Conservation (phyloP, 2,888 invertebrate genomes). For the Pyralis farinalis region DNA sequence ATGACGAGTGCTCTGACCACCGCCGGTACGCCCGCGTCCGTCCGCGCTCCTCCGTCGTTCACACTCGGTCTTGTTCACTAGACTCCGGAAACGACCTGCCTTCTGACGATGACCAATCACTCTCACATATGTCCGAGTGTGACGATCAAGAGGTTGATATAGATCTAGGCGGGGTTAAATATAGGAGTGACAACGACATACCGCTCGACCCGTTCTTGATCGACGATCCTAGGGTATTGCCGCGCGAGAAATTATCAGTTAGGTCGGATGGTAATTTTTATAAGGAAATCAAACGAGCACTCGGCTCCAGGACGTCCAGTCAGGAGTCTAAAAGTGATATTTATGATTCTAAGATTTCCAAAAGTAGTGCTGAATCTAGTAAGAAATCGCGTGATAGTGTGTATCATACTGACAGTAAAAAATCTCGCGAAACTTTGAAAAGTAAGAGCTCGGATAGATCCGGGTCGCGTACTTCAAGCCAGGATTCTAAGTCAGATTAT, state of each 20-base stretch:
- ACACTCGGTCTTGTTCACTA: slow-evolving; percentile 85
- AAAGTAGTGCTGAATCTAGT: slow-evolving; percentile 83
- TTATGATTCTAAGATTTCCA: slow-evolving; percentile 84
- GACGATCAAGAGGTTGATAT: slow-evolving; percentile 78
- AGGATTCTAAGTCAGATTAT: slow-evolving; percentile 87
- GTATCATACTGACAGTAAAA: slow-evolving; percentile 84
- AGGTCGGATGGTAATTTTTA: slow-evolving; percentile 88
- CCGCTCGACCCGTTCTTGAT: slow-evolving; percentile 89
- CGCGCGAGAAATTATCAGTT: slow-evolving; percentile 85
- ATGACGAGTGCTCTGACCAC: slow-evolving; percentile 78
- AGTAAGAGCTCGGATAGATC: slow-evolving; percentile 83
- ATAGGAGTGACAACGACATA: slow-evolving; percentile 85
- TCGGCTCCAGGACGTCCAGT: slow-evolving; percentile 85
- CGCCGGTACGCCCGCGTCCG: slow-evolving; percentile 49
- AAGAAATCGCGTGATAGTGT: slow-evolving; percentile 84
- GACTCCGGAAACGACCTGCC: slow-evolving; percentile 89
- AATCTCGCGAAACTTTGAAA: slow-evolving; percentile 83
- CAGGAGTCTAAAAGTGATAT: slow-evolving; percentile 86
- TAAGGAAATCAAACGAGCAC: slow-evolving; percentile 83
- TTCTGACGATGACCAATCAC: slow-evolving; percentile 86
- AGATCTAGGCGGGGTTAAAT: slow-evolving; percentile 82
- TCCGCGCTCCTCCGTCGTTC: slow-evolving; percentile 21
- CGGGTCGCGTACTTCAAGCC: slow-evolving; percentile 84
- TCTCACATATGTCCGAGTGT: slow-evolving; percentile 75
- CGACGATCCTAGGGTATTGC: slow-evolving; percentile 88